phyloP scores from a whole-genome alignment of 2,113 vertebrate species.

The Apteryx owenii region DNA sequence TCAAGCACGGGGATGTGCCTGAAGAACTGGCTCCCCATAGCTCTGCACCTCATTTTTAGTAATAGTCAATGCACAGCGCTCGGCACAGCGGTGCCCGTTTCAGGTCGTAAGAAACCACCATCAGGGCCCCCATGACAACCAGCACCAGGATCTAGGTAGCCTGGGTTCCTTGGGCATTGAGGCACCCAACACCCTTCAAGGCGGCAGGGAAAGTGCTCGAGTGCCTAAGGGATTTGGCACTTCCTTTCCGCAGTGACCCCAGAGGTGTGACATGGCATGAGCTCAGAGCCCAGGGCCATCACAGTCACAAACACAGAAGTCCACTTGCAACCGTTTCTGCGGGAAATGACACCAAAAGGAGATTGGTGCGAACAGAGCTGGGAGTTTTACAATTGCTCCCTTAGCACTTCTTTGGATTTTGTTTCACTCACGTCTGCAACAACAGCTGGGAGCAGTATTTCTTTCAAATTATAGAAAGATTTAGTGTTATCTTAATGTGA shows the following conservation, averaged over 20 bases:
- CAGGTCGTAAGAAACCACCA: neutral
- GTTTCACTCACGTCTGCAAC: conserved; percentile 42
- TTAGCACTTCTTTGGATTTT: conserved; percentile 36
- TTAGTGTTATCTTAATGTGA: conserved; percentile 64
- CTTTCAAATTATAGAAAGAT: conserved; percentile 68
- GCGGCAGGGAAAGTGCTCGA: neutral
- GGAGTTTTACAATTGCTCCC: conserved; percentile 27
- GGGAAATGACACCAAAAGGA: conserved; percentile 11
- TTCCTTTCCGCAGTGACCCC: neutral
- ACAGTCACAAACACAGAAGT: neutral
- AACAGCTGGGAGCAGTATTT: conserved; percentile 70
- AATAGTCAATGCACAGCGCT: fast-evolving
- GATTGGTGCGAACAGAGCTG: neutral
- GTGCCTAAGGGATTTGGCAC: neutral
- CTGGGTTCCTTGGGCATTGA: neutral
- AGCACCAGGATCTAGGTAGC: neutral
- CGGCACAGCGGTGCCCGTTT: neutral
- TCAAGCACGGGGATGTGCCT: neutral
- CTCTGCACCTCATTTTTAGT: neutral
- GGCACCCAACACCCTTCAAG: neutral
- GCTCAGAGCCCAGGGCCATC: neutral
- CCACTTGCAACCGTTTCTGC: neutral
- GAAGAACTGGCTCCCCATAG: neutral
- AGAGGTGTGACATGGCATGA: neutral
- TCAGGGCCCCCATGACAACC: neutral